A percentile compares a stretch with the other conserved stretches of the same genome.
phyloP scores from a whole-genome alignment of 2,113 vertebrate genomes.

The Triplophysa rosa region DNA sequence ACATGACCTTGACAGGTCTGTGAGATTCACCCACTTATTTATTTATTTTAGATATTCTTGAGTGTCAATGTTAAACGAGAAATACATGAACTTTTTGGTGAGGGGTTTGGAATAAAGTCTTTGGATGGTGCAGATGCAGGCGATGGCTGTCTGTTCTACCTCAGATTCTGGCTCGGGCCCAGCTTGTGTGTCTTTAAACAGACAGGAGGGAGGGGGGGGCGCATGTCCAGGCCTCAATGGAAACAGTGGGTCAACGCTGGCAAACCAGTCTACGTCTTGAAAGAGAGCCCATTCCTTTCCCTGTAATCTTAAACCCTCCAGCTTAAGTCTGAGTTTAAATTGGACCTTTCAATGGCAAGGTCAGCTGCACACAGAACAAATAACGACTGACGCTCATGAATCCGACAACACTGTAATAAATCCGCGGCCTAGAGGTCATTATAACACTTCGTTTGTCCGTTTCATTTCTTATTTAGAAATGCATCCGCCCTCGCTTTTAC shows the following conservation, averaged over 20 bases:
- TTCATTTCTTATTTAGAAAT: neutral
- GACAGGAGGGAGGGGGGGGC: conserved; percentile 22
- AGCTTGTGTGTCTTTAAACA: conserved; percentile 57
- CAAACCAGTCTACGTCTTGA: conserved; percentile 62
- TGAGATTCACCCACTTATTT: conserved; percentile 4
- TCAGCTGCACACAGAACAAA: conserved; percentile 44
- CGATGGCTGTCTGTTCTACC: conserved; percentile 52
- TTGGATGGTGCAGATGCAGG: conserved; percentile 48
- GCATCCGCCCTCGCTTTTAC: conserved; percentile 8
- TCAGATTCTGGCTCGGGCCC: conserved; percentile 55
- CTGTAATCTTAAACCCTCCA: conserved; percentile 15
- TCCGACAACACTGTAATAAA: conserved; percentile 29
- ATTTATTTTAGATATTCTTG: conserved; percentile 35
- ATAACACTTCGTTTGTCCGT: conserved; percentile 5
- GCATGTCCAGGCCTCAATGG: neutral
- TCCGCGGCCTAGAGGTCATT: conserved; percentile 35
- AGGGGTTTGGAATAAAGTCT: conserved; percentile 41
- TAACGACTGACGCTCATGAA: conserved; percentile 14
- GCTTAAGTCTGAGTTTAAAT: conserved; percentile 36
- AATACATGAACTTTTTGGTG: conserved; percentile 35
- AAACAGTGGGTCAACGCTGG: conserved; percentile 17
- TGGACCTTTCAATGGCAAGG: conserved; percentile 16
- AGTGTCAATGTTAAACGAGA: conserved; percentile 60
- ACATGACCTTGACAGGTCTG: neutral
- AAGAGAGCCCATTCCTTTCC: neutral